Base-by-base conservation (phyloP, 2,888 invertebrate genomes). In the Brachypalpus laphriformis region DNA sequence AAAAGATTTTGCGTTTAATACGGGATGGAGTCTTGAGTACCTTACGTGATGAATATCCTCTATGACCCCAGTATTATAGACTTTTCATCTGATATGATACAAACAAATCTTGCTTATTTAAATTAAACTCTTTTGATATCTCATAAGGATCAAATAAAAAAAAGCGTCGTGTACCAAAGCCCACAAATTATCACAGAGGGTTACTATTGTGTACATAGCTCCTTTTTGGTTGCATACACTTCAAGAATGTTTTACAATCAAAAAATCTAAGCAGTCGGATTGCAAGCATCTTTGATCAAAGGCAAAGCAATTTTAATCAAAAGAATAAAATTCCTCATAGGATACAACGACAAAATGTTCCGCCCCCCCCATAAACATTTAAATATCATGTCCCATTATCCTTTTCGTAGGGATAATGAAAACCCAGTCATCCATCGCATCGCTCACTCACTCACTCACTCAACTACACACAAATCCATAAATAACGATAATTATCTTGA, bases 401-500 rank as follows among this genome's bases (percentile, higher is more conserved):
- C 63, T 77, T 66, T 57, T 40, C 31, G n/a, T 31, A 11, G 42
- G 22, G 14, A 40, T 45, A 56, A 81, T 68, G 18, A 31, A 59
- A 65, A 37, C 18, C 25, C 71, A 77, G 37, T 70, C 77, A 76
- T 63, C 63, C 56, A 65, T 37, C 47, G 14, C 47, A n/a, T n/a
- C n/a, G n/a, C n/a, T n/a, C 59, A 68, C 40, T 25, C 47, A 20
- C 47, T 47, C 34, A 14, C 71, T 65, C 71, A 59, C 71, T 77
- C 77, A 76, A 71, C 77, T 57, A 34, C 82, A 77, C 82, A 77
- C 77, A 77, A 77, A 59, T 77, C 71, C 77, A 77, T 77, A 82
- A 83, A 70, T 68, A 83, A 74, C 61, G 74, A 83, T 80, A 83
- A 80, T 80, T 74, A 83, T 80, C 74, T 68, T 42, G 61, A 83